Base-by-base conservation (phyloP, 2,888 invertebrate genomes). In the Eugnorisma glareosa region DNA sequence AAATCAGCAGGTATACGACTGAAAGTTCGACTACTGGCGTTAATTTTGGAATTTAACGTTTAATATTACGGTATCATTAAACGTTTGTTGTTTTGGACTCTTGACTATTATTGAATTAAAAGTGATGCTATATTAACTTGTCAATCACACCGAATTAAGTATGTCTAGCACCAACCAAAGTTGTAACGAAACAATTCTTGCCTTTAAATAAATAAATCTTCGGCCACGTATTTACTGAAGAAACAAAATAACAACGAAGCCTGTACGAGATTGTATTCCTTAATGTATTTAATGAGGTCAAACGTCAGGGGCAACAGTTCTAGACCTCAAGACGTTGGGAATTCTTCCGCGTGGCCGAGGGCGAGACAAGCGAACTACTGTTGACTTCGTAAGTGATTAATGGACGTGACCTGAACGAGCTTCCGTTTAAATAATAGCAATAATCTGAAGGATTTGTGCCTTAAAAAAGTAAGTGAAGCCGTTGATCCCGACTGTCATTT, bases 251-350 rank as follows among this genome's bases (percentile, higher is more conserved):
- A 66, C 28, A 54, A 67, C 45, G 67, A 61, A 73, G n/a, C 6
- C 21, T 18, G 54, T 63, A 79, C 75, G 75, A 78, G 73, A 76
- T 77, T 70, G 51, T 73, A 69, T 78, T 83, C 13, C 67, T 35
- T 85, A 85, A 86, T 78, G 66, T 81, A 78, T 73, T 75, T 67
- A 88, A 88, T 83, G 77, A 83, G 81, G 81, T 86, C 84, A 81
- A 68, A 74, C 74, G 83, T 83, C 86, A 77, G 67, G 66, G 73
- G 59, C 86, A 88, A 81, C 67, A 79, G 74, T 86, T 79, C 73
- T 72, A 80, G 70, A 83, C 61, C 51, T 69, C 71, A 57, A 79
- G 71, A 78, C 76, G 72, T 77, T 51, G 64, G 48, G 66, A 81
- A 78, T 69, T 81, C 77, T 78, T 88, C 68, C 75, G 86, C 71